Base-by-base conservation (phyloP, 2,888 invertebrate species). In the Siphlonurus alternatus region DNA sequence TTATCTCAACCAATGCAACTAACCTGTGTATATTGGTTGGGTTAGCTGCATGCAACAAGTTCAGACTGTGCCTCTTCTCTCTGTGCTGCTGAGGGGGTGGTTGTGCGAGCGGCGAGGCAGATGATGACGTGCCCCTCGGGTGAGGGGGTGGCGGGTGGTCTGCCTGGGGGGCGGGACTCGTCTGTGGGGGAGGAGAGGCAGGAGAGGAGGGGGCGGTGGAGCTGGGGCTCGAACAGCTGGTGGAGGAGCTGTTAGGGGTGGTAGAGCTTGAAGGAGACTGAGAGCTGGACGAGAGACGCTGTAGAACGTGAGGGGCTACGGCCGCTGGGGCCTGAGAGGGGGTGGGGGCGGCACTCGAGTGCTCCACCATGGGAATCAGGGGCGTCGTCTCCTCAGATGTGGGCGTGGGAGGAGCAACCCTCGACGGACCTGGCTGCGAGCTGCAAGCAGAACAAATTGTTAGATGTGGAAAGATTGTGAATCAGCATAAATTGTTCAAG, bases 401-500 rank as follows among this genome's bases (percentile, higher is more conserved):
- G 0, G 90, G 89, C 62, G 86, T 79, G 2, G 89, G 86, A 18
- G 90, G 90, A 15, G 88, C 86, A 54, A 83, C 77, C 67, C 85
- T 78, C 15, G 83, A 83, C 23, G 82, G 82, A 10, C 82, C 83
- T 25, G 83, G 82, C 70, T 82, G 82, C 64, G 78, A 77, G 70
- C 83, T 83, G 69, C 61, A n/a, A n/a, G n/a, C n/a, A n/a, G n/a
- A n/a, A n/a, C n/a, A n/a, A n/a, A n/a, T n/a, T n/a, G n/a, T n/a
- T n/a, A n/a, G n/a, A n/a, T n/a, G n/a, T n/a, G n/a, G n/a, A n/a
- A n/a, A n/a, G n/a, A n/a, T n/a, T n/a, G n/a, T n/a, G n/a, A n/a
- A n/a, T n/a, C n/a, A n/a, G n/a, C n/a, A n/a, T n/a, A n/a, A n/a
- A n/a, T n/a, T n/a, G n/a, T n/a, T n/a, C n/a, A n/a, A n/a, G n/a